phyloP scores from a whole-genome alignment of 2,797 vertebrate genomes.

The Saguinus oedipus region DNA sequence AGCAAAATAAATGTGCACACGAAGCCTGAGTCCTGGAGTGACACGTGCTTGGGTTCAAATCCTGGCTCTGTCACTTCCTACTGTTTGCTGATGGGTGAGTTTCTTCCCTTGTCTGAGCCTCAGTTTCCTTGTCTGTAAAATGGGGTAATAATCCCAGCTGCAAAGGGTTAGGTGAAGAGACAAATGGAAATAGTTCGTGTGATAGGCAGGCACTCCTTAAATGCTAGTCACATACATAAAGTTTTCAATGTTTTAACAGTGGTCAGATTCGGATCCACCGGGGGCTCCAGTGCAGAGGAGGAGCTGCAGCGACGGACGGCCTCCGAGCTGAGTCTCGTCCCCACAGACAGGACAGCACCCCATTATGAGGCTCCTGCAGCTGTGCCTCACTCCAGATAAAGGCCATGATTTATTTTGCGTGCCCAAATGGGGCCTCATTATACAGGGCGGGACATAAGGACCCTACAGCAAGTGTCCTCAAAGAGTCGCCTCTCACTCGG shows the following conservation, averaged over 20 bases:
- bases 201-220: background rate
- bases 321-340: slow-evolving; percentile 36
- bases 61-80: slow-evolving; percentile 30
- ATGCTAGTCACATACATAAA: background rate
- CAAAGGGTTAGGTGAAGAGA: background rate
- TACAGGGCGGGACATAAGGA: slow-evolving; percentile 83
- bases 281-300: background rate
- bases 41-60: background rate
- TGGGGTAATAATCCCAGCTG: background rate
- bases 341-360: slow-evolving; percentile 82
- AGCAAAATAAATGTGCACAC: background rate
- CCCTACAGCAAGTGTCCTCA: slow-evolving; percentile 83
- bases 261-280: too few species aligned
- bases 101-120: slow-evolving; percentile 20
- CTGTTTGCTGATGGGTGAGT: background rate
- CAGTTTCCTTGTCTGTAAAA: slow-evolving; percentile 52
- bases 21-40: background rate
- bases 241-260: background rate
- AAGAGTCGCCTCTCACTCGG: slow-evolving; percentile 83
- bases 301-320: background rate
- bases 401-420: slow-evolving; percentile 82
- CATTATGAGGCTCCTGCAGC: slow-evolving; percentile 86
- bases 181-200: background rate
- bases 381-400: slow-evolving; percentile 84
- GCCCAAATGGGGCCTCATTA: slow-evolving; percentile 83